A percentile compares a stretch with the other conserved stretches of the same genome.
phyloP scores from a whole-genome alignment of 2,113 vertebrate genomes.

The Anolis sagrei region DNA sequence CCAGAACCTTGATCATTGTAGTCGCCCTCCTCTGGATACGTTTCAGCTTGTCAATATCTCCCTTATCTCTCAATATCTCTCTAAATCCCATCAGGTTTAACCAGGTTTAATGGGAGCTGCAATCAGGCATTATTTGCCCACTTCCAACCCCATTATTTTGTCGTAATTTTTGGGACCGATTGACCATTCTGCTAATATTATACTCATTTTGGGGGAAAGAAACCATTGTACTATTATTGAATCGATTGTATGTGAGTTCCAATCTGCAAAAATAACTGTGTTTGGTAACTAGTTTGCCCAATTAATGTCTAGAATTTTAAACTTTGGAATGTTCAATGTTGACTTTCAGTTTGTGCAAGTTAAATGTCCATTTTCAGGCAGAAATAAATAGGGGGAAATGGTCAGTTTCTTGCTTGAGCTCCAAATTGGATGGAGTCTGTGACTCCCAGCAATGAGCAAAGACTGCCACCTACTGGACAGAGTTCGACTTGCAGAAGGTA shows the following conservation, averaged over 20 bases:
- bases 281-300: neutral
- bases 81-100: no score
- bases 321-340: neutral
- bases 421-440: neutral
- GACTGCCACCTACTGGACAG: constrained; percentile 11
- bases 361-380: neutral
- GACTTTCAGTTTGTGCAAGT: neutral
- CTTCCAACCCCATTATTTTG: no score
- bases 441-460: neutral
- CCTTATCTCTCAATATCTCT: no score
- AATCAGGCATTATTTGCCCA: no score
- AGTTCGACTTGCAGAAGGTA: neutral
- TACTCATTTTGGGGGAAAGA: neutral
- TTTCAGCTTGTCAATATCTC: no score
- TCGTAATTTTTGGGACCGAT: no score
- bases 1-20: no score
- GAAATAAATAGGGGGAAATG: neutral
- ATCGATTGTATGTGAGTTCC: neutral
- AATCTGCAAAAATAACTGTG: neutral
- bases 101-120: no score
- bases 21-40: no score
- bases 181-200: neutral
- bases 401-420: neutral
- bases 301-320: neutral
- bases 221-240: neutral